Evolutionary conservation across 2,888 invertebrate genomes (phyloP).

Genomic region (Encarsia formosa): DNA sequence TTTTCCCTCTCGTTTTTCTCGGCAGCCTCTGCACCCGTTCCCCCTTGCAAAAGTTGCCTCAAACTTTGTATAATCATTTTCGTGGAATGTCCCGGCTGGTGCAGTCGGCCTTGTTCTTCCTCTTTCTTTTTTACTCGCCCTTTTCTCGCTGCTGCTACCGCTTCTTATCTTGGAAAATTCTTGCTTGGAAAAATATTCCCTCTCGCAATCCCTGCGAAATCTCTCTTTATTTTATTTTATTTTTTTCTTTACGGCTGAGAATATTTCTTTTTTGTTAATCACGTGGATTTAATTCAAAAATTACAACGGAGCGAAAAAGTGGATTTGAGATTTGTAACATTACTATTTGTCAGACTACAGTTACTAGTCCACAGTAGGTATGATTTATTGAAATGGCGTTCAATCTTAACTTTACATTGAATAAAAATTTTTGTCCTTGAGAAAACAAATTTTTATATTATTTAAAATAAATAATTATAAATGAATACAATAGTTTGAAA

Average conservation of each 20-base stretch:
- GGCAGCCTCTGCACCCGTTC: slow-evolving; percentile 10
- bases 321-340: too few relatives aligned
- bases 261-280: slow-evolving; percentile 16
- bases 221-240: slow-evolving; percentile 4
- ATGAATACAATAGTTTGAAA: too few relatives aligned
- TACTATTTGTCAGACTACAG: too few relatives aligned
- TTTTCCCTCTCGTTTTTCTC: slow-evolving; percentile 17
- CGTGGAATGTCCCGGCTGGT: slow-evolving; percentile 39
- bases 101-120: slow-evolving; percentile 24
- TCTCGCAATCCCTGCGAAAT: slow-evolving; percentile 7
- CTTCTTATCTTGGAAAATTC: slow-evolving; percentile 27
- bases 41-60: slow-evolving; percentile 37
- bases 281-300: slow-evolving; percentile 10
- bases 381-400: too few relatives aligned
- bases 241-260: neutral
- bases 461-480: too few relatives aligned
- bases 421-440: too few relatives aligned
- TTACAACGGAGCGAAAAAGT: slow-evolving; percentile 1
- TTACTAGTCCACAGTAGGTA: too few relatives aligned
- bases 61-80: slow-evolving; percentile 46
- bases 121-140: slow-evolving; percentile 12
- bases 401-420: too few relatives aligned
- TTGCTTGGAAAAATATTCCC: slow-evolving; percentile 19
- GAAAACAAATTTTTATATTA: too few relatives aligned
- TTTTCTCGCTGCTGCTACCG: slow-evolving; percentile 15